Evolutionary conservation across 2,113 vertebrate genomes (phyloP), one percentile per base, ranked within the genome.

Genomic region (Ia io): DNA sequence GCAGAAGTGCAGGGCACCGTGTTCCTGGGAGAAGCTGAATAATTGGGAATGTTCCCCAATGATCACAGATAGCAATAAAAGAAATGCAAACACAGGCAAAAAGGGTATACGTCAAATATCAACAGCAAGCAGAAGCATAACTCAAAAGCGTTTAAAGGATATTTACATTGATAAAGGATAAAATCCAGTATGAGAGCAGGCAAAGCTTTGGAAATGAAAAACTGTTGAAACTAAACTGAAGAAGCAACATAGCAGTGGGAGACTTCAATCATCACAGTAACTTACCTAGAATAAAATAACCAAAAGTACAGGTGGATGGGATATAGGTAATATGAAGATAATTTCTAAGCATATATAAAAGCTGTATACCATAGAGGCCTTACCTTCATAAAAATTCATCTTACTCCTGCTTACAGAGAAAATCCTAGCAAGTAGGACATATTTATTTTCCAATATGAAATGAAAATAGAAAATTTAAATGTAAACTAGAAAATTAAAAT

Each of bases 91-190:
- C 93, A 93, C 6, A 40, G 69, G 47, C 51, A 42, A 16, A 92
- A 92, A 90, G 37, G 47, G 89, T 77, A 96, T 20, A 32, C 2
- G 49, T 67, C 77, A 83, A 92, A 94, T 90, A 80, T n/a, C 88
- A 85, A 76, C 90, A 92, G 63, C 91, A 79, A 51, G 85, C 84
- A 74, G 51, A 79, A 65, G 59, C 30, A 20, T 49, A 71, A 84
- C 56, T 82, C 44, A n/a, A 44, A 91, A 73, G 47, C 8, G 0
- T 47, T 49, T 76, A 44, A 92, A 87, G 70, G 89, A 86, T 20
- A 49, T 44, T 74, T 44, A 78, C 14, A 35, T 9, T 47, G 70
- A 35, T 76, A 51, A 84, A 79, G 90, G 40, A 51, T 63, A 94
- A 84, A 90, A 92, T 35, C 40, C 32, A 69, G 37, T 47, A 3